These are phyloP conservation scores for Oscheius sp. DNA, from an alignment of 2,888 invertebrate genomes.

Conservation along the genomic window DNA sequence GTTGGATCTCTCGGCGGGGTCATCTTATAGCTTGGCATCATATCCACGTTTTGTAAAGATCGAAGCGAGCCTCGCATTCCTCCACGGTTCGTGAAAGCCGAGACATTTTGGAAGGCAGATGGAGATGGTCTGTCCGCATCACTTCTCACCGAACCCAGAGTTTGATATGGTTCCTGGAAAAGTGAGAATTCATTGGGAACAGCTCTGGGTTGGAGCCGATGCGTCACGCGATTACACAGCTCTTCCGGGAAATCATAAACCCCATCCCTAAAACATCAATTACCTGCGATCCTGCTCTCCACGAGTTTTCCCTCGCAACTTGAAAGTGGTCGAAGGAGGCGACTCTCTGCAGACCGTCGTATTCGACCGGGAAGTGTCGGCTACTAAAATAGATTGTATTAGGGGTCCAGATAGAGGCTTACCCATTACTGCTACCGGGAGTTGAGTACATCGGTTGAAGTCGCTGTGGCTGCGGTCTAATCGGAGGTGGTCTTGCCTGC, in stretches of 20 bases:
- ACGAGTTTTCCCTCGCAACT: constrained; percentile 39
- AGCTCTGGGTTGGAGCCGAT: neutral
- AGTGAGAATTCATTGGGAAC: constrained; percentile 9
- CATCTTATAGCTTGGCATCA: constrained; percentile 22
- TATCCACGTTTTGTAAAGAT: constrained; percentile 50
- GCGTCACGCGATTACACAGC: constrained; percentile 11
- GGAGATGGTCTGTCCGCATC: constrained; percentile 56
- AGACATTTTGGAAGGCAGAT: constrained; percentile 59
- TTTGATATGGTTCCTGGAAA: constrained; percentile 65
- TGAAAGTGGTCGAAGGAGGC: constrained; percentile 45
- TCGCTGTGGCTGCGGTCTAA: constrained; percentile 60
- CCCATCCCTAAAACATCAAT: neutral
- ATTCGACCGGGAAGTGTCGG: constrained; percentile 45
- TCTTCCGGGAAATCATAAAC: constrained; percentile 19
- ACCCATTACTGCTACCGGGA: constrained; percentile 41
- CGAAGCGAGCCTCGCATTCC: constrained; percentile 46
- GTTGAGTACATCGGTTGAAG: constrained; percentile 63
- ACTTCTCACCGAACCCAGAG: constrained; percentile 54
- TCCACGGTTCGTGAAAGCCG: constrained; percentile 40
- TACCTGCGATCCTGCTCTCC: constrained; percentile 62
- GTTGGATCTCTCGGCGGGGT: constrained; percentile 55
- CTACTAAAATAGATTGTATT: constrained; percentile 12
- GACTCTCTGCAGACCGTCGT: constrained; percentile 38
- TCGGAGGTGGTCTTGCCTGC: constrained; percentile 35
- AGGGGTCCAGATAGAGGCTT: neutral